Evolutionary conservation across 2,888 invertebrate genomes (phyloP), one percentile per base, ranked within the genome.

Genomic region (Petrolisthes manimaculis): DNA sequence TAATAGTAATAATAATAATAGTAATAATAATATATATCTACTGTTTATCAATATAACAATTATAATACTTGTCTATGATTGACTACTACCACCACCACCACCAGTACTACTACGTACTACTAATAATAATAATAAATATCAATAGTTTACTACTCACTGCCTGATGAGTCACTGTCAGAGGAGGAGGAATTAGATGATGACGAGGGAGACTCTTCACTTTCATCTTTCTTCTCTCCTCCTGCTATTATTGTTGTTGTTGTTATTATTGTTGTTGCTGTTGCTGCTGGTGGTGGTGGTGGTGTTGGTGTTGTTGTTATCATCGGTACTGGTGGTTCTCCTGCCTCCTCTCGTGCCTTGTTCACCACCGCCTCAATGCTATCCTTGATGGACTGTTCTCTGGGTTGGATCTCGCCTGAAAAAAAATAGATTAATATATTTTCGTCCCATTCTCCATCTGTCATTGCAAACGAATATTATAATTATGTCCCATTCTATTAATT

Each of bases 331-430:
- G 56, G 3, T 37, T 18, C 18, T 18, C 54, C 80, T 24, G 85
- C 85, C 61, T 87, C 89, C 84, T 91, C 83, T 54, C 90, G 69
- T 9, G 90, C 90, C 81, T 89, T 89, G 81, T 37, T 86, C 12
- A 90, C 89, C 83, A 90, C 90, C 53, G 90, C 85, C 82, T 91
- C 91, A 54, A 90, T 90, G 74, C 89, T 88, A 24, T 89, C 89
- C 53, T 89, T 88, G 55, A 90, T 86, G 78, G 83, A 80, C 61
- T 83, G 83, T 14, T 86, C 90, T 53, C 53, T 84, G 18, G 84
- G 88, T 9, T 74, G 77, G 9, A 54, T 81, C 74, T 83, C 86
- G 55, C 84, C 89, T 86, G 37, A 12, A 14, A n/a, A n/a, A n/a
- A n/a, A n/a, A n/a, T n/a, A n/a, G n/a, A n/a, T n/a, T n/a, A n/a